Evolutionary conservation across 2,113 vertebrate genomes (phyloP).

Genomic region (Leuciscus idus): DNA sequence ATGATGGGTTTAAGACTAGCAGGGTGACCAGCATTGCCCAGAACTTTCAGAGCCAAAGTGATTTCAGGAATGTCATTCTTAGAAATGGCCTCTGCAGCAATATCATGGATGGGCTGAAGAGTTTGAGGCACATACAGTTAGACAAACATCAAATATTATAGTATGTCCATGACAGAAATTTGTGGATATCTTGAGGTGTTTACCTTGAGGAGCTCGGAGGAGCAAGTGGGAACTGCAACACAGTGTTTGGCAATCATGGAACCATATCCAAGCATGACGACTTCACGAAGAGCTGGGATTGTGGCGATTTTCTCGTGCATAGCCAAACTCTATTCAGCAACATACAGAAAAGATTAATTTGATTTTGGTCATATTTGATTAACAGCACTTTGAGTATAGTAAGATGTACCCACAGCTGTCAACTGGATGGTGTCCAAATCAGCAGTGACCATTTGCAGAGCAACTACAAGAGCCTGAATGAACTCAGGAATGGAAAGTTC

Average conservation of each 20-base stretch:
- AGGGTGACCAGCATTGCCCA: constrained; percentile 82
- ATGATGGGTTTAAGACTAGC: constrained; percentile 78
- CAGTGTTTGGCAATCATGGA: constrained; percentile 79
- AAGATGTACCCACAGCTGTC: constrained; percentile 65
- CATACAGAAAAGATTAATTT: not conserved
- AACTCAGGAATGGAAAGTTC: constrained; percentile 73
- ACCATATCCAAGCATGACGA: constrained; percentile 76
- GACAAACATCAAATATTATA: not conserved
- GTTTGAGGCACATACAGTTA: not conserved
- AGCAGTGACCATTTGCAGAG: constrained; percentile 74
- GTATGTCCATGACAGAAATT: not conserved
- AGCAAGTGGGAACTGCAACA: constrained; percentile 60
- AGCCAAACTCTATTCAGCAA: constrained; percentile 69
- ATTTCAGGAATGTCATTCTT: constrained; percentile 72
- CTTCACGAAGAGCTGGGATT: constrained; percentile 67
- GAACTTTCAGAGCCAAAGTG: constrained; percentile 78
- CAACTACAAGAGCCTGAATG: constrained; percentile 68
- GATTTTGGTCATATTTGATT: not conserved
- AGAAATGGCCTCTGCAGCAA: constrained; percentile 72
- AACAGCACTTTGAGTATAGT: not conserved
- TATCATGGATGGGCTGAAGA: constrained; percentile 78
- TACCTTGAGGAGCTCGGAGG: constrained; percentile 70
- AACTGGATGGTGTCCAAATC: constrained; percentile 73
- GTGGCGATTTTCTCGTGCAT: constrained; percentile 65
- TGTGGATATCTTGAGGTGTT: not conserved